phyloP scores from a whole-genome alignment of 2,888 invertebrate genomes.

The Synanthedon myopaeformis region DNA sequence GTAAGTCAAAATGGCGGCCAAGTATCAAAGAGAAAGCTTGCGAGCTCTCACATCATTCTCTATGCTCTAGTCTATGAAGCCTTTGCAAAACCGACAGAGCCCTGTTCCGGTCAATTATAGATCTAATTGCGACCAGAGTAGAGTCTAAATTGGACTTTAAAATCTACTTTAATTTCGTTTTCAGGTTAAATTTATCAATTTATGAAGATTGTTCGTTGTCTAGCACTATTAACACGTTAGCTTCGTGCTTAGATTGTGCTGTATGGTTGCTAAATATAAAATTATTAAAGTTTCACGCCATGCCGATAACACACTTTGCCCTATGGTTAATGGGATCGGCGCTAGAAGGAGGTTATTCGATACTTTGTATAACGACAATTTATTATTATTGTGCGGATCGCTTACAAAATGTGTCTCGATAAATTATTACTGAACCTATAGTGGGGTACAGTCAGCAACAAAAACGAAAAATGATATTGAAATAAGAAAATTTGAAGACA shows the following conservation, averaged over 20 bases:
- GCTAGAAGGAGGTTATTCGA: neutral
- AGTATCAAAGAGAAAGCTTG: constrained; percentile 65
- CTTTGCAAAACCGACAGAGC: constrained; percentile 34
- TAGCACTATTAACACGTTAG: constrained; percentile 56
- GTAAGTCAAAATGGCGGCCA: constrained; percentile 66
- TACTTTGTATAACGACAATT: neutral
- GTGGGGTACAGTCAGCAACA: too few relatives aligned
- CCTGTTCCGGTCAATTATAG: neutral
- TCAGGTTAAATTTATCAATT: constrained; percentile 56
- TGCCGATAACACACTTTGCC: constrained; percentile 11
- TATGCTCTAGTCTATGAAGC: constrained; percentile 47
- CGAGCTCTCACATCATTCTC: constrained; percentile 63
- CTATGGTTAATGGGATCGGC: constrained; percentile 1
- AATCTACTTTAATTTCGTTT: constrained; percentile 20
- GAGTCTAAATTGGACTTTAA: constrained; percentile 11
- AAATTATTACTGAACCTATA: constrained; percentile 1
- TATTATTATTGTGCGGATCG: neutral
- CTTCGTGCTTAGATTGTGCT: constrained; percentile 28
- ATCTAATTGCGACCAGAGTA: constrained; percentile 6
- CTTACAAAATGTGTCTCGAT: constrained; percentile 2
- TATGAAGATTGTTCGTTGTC: constrained; percentile 52
- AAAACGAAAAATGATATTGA: too few relatives aligned
- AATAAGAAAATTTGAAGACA: too few relatives aligned
- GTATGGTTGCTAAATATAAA: constrained; percentile 47
- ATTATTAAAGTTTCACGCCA: constrained; percentile 37